These are phyloP conservation scores for Panagrolaimus sp. DNA, from an alignment of 1,140 invertebrate species.

Conservation along the genomic window DNA sequence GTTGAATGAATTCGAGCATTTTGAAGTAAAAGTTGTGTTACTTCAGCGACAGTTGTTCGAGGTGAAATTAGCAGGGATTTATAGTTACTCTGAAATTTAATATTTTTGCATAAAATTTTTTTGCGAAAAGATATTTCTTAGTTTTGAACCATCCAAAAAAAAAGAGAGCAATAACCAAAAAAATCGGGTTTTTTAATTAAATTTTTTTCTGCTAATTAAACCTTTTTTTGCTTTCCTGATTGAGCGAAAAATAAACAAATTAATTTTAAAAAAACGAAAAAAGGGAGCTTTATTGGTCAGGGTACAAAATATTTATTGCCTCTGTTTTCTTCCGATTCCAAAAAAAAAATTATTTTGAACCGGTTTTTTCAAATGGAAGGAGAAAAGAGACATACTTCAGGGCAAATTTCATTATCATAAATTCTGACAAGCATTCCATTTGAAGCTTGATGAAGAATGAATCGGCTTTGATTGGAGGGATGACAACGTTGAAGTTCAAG, in stretches of 20 bases:
- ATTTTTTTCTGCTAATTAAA: too few relatives aligned
- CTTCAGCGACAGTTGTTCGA: background rate
- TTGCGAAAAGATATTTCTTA: too few relatives aligned
- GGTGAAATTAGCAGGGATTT: slow-evolving; percentile 9
- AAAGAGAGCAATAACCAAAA: too few relatives aligned
- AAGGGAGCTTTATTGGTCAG: too few relatives aligned
- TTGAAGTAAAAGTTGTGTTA: background rate
- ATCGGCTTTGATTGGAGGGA: slow-evolving; percentile 34
- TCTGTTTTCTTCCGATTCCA: background rate
- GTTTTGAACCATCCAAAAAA: too few relatives aligned
- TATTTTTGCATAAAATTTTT: too few relatives aligned
- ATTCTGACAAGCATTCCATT: slow-evolving; percentile 37
- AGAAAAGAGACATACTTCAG: slow-evolving; percentile 36
- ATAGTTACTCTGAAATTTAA: slow-evolving; percentile 14
- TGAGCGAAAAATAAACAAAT: too few relatives aligned
- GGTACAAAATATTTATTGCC: too few relatives aligned
- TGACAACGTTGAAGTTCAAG: slow-evolving; percentile 44
- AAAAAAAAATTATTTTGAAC: background rate
- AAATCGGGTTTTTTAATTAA: too few relatives aligned
- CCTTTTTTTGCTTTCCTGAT: too few relatives aligned
- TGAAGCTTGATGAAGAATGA: slow-evolving; percentile 38
- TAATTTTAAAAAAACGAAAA: too few relatives aligned
- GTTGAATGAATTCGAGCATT: background rate
- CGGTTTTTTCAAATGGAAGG: background rate
- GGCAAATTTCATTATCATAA: slow-evolving; percentile 35